phyloP scores from a whole-genome alignment of 2,888 invertebrate species.

The Bembecia ichneumoniformis region DNA sequence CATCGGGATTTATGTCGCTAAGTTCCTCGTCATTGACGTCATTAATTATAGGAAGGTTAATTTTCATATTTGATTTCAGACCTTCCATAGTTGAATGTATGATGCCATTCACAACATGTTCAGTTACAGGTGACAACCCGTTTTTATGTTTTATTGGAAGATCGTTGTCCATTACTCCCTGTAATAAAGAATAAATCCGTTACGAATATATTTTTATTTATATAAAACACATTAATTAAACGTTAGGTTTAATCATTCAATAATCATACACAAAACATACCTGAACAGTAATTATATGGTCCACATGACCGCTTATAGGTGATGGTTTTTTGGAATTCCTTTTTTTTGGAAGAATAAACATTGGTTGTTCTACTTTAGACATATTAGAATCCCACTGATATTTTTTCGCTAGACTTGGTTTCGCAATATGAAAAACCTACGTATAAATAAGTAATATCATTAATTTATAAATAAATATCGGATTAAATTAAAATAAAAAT shows the following conservation, averaged over 20 bases:
- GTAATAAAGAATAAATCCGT: slow-evolving; percentile 13
- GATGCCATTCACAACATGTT: slow-evolving; percentile 55
- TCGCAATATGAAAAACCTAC: no score
- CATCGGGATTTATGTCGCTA: slow-evolving; percentile 33
- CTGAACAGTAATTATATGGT: slow-evolving; percentile 75
- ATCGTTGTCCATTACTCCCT: slow-evolving; percentile 59
- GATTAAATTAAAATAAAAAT: no score
- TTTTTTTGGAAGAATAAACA: slow-evolving; percentile 74
- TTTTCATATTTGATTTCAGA: slow-evolving; percentile 61
- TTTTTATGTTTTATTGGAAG: slow-evolving; percentile 53
- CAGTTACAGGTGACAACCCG: slow-evolving; percentile 59
- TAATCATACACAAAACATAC: slow-evolving; percentile 27
- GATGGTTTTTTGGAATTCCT: slow-evolving; percentile 70
- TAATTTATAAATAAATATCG: no score
- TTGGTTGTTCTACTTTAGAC: slow-evolving; percentile 64
- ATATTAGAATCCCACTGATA: slow-evolving; percentile 18
- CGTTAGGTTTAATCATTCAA: background rate
- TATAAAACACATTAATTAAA: no score
- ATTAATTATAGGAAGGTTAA: slow-evolving; percentile 58
- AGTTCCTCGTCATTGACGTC: slow-evolving; percentile 67
- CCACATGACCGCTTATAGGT: slow-evolving; percentile 69
- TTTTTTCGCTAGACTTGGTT: no score
- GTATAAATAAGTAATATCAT: no score
- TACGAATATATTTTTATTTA: background rate
- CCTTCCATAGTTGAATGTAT: slow-evolving; percentile 62